Evolutionary conservation across 1,140 invertebrate genomes (phyloP).

Genomic region (Zaprionus kolodkinae): DNA sequence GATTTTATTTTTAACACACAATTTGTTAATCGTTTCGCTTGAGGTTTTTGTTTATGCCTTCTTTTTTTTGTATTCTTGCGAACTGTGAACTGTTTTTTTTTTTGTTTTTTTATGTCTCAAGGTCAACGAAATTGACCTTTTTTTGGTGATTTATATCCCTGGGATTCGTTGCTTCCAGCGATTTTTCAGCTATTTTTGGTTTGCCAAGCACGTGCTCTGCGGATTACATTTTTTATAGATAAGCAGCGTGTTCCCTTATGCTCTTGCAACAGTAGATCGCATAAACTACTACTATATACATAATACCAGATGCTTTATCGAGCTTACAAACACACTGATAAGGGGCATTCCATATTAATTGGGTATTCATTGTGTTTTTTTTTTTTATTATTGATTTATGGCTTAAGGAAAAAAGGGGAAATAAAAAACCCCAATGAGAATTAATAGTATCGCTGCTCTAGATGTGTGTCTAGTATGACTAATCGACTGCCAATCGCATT

Average conservation of each 20-base stretch:
- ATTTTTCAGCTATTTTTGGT: slow-evolving; percentile 25
- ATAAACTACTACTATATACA: not conserved
- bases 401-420: too few relatives aligned
- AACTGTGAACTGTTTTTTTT: slow-evolving; percentile 33
- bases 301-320: slow-evolving; percentile 22
- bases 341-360: slow-evolving; percentile 11
- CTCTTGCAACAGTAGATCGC: not conserved
- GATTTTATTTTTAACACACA: slow-evolving; percentile 73
- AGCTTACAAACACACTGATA: slow-evolving; percentile 23
- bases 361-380: slow-evolving; percentile 3
- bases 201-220: slow-evolving; percentile 33
- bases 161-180: not conserved
- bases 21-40: slow-evolving; percentile 64
- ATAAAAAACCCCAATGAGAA: not conserved
- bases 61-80: slow-evolving; percentile 1
- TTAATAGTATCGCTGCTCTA: not conserved
- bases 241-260: slow-evolving; percentile 3
- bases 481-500: not conserved
- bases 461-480: not conserved
- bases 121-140: slow-evolving; percentile 67
- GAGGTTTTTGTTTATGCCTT: slow-evolving; percentile 44
- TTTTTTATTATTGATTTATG: not conserved
- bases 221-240: slow-evolving; percentile 5
- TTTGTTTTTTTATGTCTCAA: slow-evolving; percentile 35
- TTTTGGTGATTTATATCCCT: slow-evolving; percentile 37